Conservation (phyloP, 2,113 vertebrate genomes). For the Carassius gibelio region DNA sequence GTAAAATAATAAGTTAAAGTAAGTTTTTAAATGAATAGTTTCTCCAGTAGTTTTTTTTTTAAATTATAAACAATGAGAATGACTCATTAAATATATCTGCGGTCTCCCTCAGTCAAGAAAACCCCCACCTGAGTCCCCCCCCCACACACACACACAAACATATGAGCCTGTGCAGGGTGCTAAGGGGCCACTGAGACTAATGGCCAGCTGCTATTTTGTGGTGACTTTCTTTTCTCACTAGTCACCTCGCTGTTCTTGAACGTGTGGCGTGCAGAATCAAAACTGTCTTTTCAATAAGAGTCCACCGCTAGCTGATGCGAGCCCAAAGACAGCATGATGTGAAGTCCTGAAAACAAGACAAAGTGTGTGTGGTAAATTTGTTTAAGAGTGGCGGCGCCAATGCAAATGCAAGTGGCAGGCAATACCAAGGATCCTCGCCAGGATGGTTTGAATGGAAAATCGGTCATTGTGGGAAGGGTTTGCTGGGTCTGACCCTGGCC, state of each 20-base stretch:
- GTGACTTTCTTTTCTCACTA: constrained; percentile 53
- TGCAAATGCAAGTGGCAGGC: constrained; percentile 66
- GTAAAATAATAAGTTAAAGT: background rate
- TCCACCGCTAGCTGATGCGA: constrained; percentile 28
- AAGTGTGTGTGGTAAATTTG: constrained; percentile 59
- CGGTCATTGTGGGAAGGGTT: constrained; percentile 75
- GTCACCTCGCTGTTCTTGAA: constrained; percentile 50
- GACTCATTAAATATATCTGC: constrained; percentile 13
- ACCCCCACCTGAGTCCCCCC: constrained; percentile 39
- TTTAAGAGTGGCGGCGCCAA: constrained; percentile 58
- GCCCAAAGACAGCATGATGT: constrained; percentile 47
- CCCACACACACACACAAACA: constrained; percentile 39
- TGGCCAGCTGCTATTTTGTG: constrained; percentile 58
- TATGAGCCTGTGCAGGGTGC: constrained; percentile 48
- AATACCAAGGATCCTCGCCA: constrained; percentile 51
- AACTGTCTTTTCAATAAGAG: constrained; percentile 27
- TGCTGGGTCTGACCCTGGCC: constrained; percentile 74
- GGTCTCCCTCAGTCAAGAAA: constrained; percentile 37
- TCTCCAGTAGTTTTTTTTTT: background rate
- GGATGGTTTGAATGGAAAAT: constrained; percentile 69
- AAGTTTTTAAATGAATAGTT: background rate
- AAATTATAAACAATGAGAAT: background rate
- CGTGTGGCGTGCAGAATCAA: constrained; percentile 25
- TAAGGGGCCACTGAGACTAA: constrained; percentile 55
- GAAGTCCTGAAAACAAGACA: constrained; percentile 57